These are phyloP conservation scores for Trachemys scripta DNA, from an alignment of 2,113 vertebrate genomes.

Conservation along the genomic window DNA sequence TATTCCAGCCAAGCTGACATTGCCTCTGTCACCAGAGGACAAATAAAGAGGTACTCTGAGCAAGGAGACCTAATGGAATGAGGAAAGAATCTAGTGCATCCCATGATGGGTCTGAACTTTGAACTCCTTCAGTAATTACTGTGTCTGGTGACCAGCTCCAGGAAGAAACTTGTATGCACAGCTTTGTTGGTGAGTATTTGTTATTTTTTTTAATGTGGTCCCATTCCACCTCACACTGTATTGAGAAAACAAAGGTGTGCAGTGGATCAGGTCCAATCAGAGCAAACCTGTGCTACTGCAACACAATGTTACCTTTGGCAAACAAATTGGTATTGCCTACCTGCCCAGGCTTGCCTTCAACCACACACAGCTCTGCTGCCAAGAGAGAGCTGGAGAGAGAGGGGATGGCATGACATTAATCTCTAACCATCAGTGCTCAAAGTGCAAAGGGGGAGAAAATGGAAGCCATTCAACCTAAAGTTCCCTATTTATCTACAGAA, in stretches of 20 bases:
- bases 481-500: neutral
- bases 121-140: neutral
- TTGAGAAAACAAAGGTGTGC: constrained; percentile 33
- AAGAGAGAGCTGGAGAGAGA: constrained; percentile 62
- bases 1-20: neutral
- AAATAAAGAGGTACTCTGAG: constrained; percentile 20
- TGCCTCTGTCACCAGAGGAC: neutral
- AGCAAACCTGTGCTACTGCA: neutral
- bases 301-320: constrained; percentile 42
- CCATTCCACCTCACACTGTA: constrained; percentile 4
- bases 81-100: constrained; percentile 31
- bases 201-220: constrained; percentile 39
- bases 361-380: constrained; percentile 35
- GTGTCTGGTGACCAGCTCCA: neutral
- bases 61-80: constrained; percentile 5
- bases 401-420: constrained; percentile 59
- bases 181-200: neutral
- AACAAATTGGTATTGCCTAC: constrained; percentile 48
- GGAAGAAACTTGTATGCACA: constrained; percentile 12
- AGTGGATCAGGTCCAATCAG: constrained; percentile 24
- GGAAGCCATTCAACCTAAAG: constrained; percentile 31
- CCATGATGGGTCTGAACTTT: constrained; percentile 27
- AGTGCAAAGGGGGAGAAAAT: constrained; percentile 60
- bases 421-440: constrained; percentile 30
- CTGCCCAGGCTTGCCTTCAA: constrained; percentile 51